phyloP scores from a whole-genome alignment of 2,113 vertebrate species.

The Cacatua alba region DNA sequence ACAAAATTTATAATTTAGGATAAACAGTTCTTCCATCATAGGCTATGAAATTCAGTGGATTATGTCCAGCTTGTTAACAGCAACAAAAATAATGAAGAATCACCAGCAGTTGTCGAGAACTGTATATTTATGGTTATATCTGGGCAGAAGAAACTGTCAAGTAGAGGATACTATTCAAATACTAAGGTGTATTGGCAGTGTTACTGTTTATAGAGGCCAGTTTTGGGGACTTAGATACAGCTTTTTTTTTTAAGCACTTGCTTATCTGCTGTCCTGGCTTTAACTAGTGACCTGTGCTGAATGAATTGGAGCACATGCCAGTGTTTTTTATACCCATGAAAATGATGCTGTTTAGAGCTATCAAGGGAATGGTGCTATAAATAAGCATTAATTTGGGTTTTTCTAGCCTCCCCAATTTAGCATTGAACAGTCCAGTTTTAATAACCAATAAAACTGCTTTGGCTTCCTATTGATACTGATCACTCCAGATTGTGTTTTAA shows the following conservation, averaged over 20 bases:
- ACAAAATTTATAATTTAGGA: neutral
- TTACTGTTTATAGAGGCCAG: neutral
- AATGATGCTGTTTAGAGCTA: conserved; percentile 1
- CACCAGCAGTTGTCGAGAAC: neutral
- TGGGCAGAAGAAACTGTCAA: neutral
- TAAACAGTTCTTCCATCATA: neutral
- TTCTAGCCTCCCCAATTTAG: neutral
- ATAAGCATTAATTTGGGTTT: neutral
- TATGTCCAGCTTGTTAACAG: neutral
- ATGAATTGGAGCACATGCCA: neutral
- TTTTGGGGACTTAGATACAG: neutral
- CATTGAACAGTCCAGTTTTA: neutral
- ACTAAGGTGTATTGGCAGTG: neutral
- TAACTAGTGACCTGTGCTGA: neutral
- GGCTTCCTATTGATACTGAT: neutral
- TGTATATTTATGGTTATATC: neutral
- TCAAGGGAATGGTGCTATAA: neutral
- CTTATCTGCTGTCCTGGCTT: neutral
- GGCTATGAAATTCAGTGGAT: neutral
- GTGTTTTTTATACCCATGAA: neutral
- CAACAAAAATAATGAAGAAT: neutral
- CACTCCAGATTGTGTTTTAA: neutral
- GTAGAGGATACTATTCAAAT: neutral
- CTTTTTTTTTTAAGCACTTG: neutral
- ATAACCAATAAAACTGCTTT: neutral